phyloP scores from a whole-genome alignment of 2,888 invertebrate species.

The Alcis repandata region DNA sequence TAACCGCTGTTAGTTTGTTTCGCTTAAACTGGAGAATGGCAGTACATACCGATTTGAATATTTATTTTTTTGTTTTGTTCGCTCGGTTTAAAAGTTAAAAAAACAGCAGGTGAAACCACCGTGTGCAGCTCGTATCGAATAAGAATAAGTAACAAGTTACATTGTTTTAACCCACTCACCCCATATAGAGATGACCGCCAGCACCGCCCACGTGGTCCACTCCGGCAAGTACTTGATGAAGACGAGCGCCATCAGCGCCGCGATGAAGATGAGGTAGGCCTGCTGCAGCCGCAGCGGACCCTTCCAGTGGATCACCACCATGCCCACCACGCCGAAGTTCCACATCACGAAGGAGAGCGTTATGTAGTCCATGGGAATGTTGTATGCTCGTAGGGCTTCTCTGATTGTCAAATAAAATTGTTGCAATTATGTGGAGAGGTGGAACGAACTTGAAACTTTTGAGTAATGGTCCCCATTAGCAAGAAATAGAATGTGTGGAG shows the following conservation, averaged over 20 bases:
- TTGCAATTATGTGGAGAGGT: not conserved
- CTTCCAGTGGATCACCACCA: constrained; percentile 99
- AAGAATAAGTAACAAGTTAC: no score
- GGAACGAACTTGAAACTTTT: no score
- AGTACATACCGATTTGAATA: no score
- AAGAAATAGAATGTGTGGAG: no score
- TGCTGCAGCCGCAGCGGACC: constrained; percentile 97
- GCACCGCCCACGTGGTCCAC: constrained; percentile 99
- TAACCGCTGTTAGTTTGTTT: no score
- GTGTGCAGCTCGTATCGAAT: no score
- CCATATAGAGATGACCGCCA: constrained; percentile 99
- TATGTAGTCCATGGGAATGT: constrained; percentile 98
- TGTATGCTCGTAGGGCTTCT: constrained; percentile 96
- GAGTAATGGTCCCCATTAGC: no score
- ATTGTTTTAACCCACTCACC: constrained; percentile 89
- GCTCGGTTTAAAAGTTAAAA: no score
- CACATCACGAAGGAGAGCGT: constrained; percentile 95
- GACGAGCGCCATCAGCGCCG: constrained; percentile 98
- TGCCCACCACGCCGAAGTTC: constrained; percentile 99
- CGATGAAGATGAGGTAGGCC: constrained; percentile 98
- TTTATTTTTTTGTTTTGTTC: no score
- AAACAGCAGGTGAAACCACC: no score
- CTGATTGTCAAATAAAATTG: constrained; percentile 72
- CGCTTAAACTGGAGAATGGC: no score
- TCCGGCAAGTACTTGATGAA: constrained; percentile 99